Percentiles rank a stretch among this genome's conserved stretches.
phyloP scores from a whole-genome alignment of 1,140 invertebrate genomes.

The Myzus persicae region DNA sequence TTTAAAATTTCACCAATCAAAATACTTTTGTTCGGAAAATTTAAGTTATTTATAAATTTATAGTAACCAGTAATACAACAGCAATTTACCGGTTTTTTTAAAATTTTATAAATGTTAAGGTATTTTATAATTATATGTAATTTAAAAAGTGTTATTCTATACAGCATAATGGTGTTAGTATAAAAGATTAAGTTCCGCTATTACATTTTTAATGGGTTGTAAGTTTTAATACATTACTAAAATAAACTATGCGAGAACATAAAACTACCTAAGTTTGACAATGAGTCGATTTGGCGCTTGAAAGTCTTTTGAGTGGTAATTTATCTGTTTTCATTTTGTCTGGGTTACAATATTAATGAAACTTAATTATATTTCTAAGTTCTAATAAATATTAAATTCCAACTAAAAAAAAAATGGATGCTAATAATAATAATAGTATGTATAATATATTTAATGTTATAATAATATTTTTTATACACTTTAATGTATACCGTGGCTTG shows the following conservation, averaged over 20 bases:
- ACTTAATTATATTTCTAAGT: background rate
- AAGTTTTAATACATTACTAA: slow-evolving; percentile 33
- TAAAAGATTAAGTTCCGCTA: slow-evolving; percentile 35
- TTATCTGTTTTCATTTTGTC: slow-evolving; percentile 35
- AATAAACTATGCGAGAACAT: slow-evolving; percentile 47
- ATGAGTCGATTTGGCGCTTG: slow-evolving; percentile 24
- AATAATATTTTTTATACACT: background rate
- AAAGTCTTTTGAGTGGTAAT: slow-evolving; percentile 43
- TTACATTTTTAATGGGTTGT: slow-evolving; percentile 21
- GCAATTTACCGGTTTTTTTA: background rate
- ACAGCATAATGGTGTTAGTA: background rate
- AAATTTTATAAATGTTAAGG: background rate
- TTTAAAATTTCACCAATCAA: background rate
- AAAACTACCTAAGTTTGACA: slow-evolving; percentile 45
- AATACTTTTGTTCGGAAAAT: background rate
- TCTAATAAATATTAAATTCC: background rate
- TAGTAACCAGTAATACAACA: background rate
- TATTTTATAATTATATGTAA: slow-evolving; percentile 18
- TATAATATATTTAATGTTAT: background rate
- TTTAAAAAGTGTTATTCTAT: slow-evolving; percentile 6
- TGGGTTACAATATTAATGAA: background rate
- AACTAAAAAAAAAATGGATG: background rate
- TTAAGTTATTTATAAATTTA: background rate
- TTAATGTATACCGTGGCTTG: background rate
- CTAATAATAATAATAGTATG: background rate